phyloP scores from a whole-genome alignment of 2,113 vertebrate species.

The Pteruthius melanotis region DNA sequence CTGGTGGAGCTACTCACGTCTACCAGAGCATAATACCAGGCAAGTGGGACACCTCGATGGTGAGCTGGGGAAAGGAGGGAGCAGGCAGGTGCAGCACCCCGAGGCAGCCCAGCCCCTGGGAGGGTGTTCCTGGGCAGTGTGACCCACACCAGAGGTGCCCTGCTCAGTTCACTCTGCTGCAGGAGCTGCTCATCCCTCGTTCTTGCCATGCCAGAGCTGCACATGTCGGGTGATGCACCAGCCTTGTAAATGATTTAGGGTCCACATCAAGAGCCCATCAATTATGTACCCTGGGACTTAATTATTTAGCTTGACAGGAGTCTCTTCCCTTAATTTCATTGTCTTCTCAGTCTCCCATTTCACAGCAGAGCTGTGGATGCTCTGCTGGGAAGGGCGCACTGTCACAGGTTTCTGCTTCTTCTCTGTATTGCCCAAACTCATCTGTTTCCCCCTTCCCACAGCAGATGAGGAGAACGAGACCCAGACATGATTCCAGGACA shows the following conservation, averaged over 20 bases:
- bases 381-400: not conserved
- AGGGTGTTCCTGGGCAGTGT: not conserved
- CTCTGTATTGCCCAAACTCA: not conserved
- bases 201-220: not conserved
- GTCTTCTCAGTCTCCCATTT: not conserved
- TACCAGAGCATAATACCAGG: not conserved
- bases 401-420: not conserved
- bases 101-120: not conserved
- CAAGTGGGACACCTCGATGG: fast-evolving
- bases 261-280: slow-evolving; percentile 44
- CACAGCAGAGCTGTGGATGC: not conserved
- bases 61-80: not conserved
- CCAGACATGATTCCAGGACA: not conserved
- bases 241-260: slow-evolving; percentile 55
- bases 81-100: not conserved
- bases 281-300: slow-evolving; percentile 51
- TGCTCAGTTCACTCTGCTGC: fast-evolving
- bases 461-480: not conserved
- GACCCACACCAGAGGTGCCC: not conserved
- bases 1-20: not conserved
- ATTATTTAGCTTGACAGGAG: slow-evolving; percentile 61
- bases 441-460: not conserved
- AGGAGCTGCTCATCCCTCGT: not conserved
- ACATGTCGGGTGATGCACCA: not conserved
- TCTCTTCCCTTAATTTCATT: slow-evolving; percentile 60